Evolutionary conservation across 2,888 invertebrate species (phyloP), one percentile per base, ranked within the genome.

Genomic region (Tanypteryx hageni): DNA sequence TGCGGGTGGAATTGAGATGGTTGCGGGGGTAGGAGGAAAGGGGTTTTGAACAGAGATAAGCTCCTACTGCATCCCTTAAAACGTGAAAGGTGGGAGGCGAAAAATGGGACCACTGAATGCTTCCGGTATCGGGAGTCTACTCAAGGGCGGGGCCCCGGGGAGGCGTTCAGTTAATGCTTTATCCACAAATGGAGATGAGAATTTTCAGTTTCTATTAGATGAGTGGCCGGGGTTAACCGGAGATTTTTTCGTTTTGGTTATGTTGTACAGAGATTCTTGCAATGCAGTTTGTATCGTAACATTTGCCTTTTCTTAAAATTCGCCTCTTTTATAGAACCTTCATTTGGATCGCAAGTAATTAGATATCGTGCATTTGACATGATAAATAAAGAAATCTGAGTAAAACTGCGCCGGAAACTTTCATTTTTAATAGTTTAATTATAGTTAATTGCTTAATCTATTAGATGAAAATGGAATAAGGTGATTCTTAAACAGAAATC

Each of bases 51-150:
- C 22, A 76, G 76, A 76, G 76, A 76, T 76, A 76, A 76, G 76
- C 76, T 76, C 27, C 76, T 68, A 18, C 68, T 68, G 68, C 76
- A 76, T 13, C 76, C 76, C 76, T 76, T 76, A 76, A 76, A 76
- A 76, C 76, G 76, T 27, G 13, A 76, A 27, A 27, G 76, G 76
- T 27, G 76, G 22, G 76, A 76, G 22, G 22, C 76, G 76, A 22
- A 27, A 27, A 22, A 13, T n/a, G 76, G 76, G 22, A 22, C 11
- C 76, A 27, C n/a, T 68, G 68, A 68, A 68, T 22, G 68, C 68
- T 68, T 68, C 68, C 68, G 68, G 68, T 68, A 68, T 68, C 68
- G 18, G 68, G 68, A 68, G n/a, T 18, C 18, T n/a, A n/a, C n/a
- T 68, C 18, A n/a, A 76, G 76, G 76, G 76, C 76, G 76, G 27